A percentile compares a stretch with the other conserved stretches of the same genome.
These are phyloP conservation scores for Eupithecia inturbata DNA, from an alignment of 2,888 invertebrate genomes.

Conservation along the genomic window DNA sequence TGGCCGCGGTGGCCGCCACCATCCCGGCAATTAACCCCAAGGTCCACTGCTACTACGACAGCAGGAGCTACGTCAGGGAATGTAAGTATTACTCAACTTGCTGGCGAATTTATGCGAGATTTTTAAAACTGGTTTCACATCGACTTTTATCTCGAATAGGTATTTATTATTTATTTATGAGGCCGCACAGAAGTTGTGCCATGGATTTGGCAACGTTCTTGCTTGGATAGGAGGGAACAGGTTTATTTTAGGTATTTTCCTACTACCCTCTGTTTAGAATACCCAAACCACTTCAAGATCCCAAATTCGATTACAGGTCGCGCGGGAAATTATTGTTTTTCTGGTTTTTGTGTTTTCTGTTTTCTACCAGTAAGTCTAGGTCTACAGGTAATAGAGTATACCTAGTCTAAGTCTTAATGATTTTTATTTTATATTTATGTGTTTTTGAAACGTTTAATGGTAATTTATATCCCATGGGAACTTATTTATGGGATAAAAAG, in stretches of 20 bases:
- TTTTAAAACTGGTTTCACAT: conserved; percentile 42
- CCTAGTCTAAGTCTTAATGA: too few relatives aligned
- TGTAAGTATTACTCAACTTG: conserved; percentile 79
- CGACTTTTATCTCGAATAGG: neutral
- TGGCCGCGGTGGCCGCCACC: conserved; percentile 66
- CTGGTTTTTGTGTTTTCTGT: neutral
- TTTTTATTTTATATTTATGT: too few relatives aligned
- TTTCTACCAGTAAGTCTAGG: neutral
- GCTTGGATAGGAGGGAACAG: neutral
- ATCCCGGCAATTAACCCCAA: conserved; percentile 75
- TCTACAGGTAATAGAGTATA: too few relatives aligned
- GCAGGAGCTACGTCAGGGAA: conserved; percentile 86
- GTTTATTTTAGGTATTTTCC: neutral
- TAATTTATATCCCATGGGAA: too few relatives aligned
- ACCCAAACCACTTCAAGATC: too few relatives aligned
- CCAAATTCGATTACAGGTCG: too few relatives aligned
- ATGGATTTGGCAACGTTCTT: neutral
- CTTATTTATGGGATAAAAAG: too few relatives aligned
- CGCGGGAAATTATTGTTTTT: neutral
- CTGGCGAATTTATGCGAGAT: conserved; percentile 58
- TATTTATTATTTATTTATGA: neutral
- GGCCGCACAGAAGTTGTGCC: neutral
- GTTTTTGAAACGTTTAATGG: too few relatives aligned
- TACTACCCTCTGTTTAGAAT: too few relatives aligned
- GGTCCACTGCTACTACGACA: conserved; percentile 89